phyloP scores from a whole-genome alignment of 53 echinoderm and acorn worm species.

The Patiria pectinifera region DNA sequence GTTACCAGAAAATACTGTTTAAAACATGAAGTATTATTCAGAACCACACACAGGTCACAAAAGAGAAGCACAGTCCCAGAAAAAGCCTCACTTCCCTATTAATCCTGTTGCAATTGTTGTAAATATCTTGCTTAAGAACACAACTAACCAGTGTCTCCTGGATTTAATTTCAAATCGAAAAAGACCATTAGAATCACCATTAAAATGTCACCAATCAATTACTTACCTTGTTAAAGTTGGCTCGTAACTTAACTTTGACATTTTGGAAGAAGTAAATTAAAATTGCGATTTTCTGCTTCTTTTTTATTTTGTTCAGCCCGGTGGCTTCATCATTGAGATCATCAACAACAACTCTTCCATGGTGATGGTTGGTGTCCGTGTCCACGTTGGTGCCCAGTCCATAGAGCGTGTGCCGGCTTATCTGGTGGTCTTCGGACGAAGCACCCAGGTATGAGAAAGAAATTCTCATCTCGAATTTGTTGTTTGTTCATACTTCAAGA shows the following conservation, averaged over 20 bases:
- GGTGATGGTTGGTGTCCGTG: constrained; percentile 98
- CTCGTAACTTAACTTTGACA: background rate
- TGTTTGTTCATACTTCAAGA: too few relatives aligned
- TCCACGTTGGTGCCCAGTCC: constrained; percentile 96
- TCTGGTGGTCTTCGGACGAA: constrained; percentile 90
- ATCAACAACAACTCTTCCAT: constrained; percentile 95
- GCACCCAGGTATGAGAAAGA: constrained; percentile 70
- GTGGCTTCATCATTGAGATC: constrained; percentile 91
- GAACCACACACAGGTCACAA: too few relatives aligned
- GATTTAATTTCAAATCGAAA: too few relatives aligned
- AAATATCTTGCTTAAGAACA: too few relatives aligned
- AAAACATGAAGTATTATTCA: too few relatives aligned
- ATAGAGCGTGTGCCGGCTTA: constrained; percentile 96
- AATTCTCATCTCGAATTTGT: background rate
- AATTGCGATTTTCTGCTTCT: background rate
- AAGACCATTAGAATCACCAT: too few relatives aligned
- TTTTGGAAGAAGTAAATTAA: background rate
- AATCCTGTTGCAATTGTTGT: too few relatives aligned
- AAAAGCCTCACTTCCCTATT: too few relatives aligned
- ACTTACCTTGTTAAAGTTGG: background rate
- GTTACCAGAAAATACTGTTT: too few relatives aligned
- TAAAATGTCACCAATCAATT: too few relatives aligned
- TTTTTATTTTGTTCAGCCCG: constrained; percentile 70
- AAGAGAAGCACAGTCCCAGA: too few relatives aligned
- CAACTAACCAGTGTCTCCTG: too few relatives aligned